These are phyloP conservation scores for Orchesella cincta DNA, from an alignment of 1,140 invertebrate species.

Conservation along the genomic window DNA sequence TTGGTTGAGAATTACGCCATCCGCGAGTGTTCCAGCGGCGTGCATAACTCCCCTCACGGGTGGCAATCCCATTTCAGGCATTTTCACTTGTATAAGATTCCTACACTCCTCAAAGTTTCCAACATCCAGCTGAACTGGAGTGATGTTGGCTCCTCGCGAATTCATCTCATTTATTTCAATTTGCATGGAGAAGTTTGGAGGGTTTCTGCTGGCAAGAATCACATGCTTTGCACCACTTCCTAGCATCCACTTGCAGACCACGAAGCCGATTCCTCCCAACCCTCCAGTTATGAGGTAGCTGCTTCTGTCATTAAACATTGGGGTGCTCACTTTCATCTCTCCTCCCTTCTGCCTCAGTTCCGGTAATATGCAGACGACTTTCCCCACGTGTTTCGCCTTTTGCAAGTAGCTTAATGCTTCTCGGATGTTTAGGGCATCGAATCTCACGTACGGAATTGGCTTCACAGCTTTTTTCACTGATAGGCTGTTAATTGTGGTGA, in stretches of 20 bases:
- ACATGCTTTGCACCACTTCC: background rate
- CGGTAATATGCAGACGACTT: background rate
- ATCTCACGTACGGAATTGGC: background rate
- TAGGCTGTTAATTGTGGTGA: background rate
- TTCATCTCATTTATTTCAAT: background rate
- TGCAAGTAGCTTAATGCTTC: background rate
- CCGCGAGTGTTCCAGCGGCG: background rate
- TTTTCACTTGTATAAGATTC: background rate
- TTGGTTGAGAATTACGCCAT: background rate
- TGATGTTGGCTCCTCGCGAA: background rate
- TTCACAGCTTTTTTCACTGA: background rate
- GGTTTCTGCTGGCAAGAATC: background rate
- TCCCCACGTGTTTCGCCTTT: slow-evolving; percentile 3
- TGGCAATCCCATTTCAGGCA: background rate
- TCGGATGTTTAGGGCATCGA: background rate
- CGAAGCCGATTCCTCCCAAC: background rate
- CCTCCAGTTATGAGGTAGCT: background rate
- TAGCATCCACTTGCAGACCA: background rate
- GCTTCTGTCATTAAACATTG: slow-evolving; percentile 3
- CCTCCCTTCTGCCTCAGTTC: background rate
- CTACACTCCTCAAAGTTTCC: background rate
- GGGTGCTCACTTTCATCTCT: background rate
- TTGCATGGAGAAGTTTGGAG: background rate
- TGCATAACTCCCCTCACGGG: background rate
- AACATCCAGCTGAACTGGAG: background rate